A percentile compares a stretch with the other conserved stretches of the same genome.
Evolutionary conservation across 1,140 invertebrate genomes (phyloP).

Genomic region (Macrotrachela quadricornifera): DNA sequence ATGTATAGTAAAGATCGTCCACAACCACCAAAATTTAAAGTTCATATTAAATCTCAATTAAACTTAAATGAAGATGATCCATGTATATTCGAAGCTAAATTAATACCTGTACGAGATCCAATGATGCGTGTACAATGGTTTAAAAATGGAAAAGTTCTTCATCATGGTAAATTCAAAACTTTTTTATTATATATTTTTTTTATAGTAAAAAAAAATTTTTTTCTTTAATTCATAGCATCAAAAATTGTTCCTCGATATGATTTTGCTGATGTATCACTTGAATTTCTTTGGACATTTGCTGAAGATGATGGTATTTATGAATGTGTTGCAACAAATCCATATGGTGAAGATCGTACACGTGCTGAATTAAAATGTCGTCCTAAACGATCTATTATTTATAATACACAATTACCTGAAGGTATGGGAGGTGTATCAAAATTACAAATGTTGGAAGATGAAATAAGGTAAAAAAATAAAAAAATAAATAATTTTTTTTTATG

Average conservation of each 20-base stretch:
- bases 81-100: slow-evolving; percentile 77
- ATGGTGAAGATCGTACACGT: slow-evolving; percentile 66
- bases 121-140: slow-evolving; percentile 94
- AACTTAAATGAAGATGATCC: slow-evolving; percentile 67
- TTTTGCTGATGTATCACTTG: slow-evolving; percentile 79
- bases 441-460: slow-evolving; percentile 54
- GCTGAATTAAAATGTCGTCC: slow-evolving; percentile 62
- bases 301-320: slow-evolving; percentile 87
- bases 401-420: slow-evolving; percentile 81
- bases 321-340: slow-evolving; percentile 65
- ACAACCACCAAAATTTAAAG: slow-evolving; percentile 63
- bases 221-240: no score
- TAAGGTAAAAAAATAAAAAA: not conserved
- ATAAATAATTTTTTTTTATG: not conserved
- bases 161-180: not conserved
- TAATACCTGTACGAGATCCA: slow-evolving; percentile 93
- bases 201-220: no score
- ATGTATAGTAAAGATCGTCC: slow-evolving; percentile 20
- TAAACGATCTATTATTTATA: slow-evolving; percentile 71
- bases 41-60: slow-evolving; percentile 66
- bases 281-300: slow-evolving; percentile 71
- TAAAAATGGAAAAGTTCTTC: slow-evolving; percentile 68
- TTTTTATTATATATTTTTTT: no score
- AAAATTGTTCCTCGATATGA: slow-evolving; percentile 77
- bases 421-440: slow-evolving; percentile 81